Evolutionary conservation across 2,113 vertebrate species (phyloP), one percentile per base, ranked within the genome.

Genomic region (Poeciliopsis prolifica): DNA sequence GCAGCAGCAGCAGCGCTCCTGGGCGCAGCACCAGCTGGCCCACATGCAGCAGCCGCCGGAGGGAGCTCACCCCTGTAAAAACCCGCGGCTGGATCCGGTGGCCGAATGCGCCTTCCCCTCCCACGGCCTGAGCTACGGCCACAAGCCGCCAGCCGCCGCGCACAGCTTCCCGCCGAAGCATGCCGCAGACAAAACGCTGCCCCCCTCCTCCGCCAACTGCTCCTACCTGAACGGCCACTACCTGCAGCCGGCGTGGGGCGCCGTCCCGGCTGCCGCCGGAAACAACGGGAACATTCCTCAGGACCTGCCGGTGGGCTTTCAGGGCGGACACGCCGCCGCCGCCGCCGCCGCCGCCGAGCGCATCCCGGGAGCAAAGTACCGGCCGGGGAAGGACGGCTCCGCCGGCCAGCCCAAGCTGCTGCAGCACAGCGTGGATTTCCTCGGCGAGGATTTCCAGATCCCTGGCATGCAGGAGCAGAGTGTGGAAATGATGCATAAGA

Each of bases 11-110:
- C 95, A 97, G 87, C 90, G 89, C 54, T 94, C 95, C 33, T 99
- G 98, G 98, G 96, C 95, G 84, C 97, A 97, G 93, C 97, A 98
- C 89, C 97, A 97, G 86, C 94, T 98, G 65, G 95, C 95, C 17
- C 97, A 98, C 93, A 95, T 98, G 88, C 97, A 98, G 92, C 97
- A 97, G 93, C 95, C 96, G 4, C 95, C 95, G 8, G 95, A 95
- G 75, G 96, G 94, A 15, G 91, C 93, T 48, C 94, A 96, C 24
- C 90, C 95, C 73, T 96, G 96, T 89, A 97, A 98, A 90, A 91
- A 85, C 66, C 96, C 92, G 77, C 94, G 96, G 90, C 78, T 88
- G 84, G 88, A 92, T 54, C 78, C 72, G 40, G 74, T 81, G 2
- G 0, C 73, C 87, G 90, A 92, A 81, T 86, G 95, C 87, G 82